Conservation (phyloP, 2,113 vertebrate genomes). For the Sander vitreus region DNA sequence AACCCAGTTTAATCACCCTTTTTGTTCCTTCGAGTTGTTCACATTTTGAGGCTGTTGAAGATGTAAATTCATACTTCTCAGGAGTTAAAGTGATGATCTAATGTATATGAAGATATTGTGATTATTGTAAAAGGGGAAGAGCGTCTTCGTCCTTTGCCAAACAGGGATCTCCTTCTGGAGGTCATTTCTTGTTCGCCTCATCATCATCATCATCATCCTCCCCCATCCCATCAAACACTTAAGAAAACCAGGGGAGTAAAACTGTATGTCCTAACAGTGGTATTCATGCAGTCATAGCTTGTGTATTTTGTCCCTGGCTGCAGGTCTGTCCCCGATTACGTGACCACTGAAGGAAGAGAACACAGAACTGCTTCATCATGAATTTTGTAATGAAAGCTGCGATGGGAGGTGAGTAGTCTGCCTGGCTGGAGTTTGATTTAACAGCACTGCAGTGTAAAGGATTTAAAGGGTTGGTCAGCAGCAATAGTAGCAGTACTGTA, state of each 20-base stretch:
- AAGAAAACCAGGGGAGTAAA: constrained; percentile 25
- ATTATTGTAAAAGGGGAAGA: background rate
- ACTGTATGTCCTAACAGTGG: constrained; percentile 27
- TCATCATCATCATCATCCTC: constrained; percentile 28
- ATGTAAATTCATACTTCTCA: background rate
- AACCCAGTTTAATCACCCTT: constrained; percentile 22
- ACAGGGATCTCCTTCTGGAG: constrained; percentile 14
- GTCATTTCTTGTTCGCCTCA: constrained; percentile 26
- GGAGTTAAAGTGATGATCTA: background rate
- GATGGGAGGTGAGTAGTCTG: constrained; percentile 80
- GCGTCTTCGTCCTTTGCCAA: background rate
- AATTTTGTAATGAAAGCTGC: constrained; percentile 86
- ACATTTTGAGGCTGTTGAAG: background rate
- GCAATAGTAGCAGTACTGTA: constrained; percentile 18
- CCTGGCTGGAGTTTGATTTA: constrained; percentile 73
- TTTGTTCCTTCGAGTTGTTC: background rate
- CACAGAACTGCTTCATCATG: constrained; percentile 82
- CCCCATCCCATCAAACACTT: constrained; percentile 54
- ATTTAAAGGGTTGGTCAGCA: constrained; percentile 66
- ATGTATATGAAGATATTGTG: background rate
- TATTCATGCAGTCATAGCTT: constrained; percentile 41
- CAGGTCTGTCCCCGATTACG: constrained; percentile 72
- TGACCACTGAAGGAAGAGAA: constrained; percentile 66
- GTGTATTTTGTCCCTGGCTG: constrained; percentile 68
- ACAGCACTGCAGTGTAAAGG: constrained; percentile 79